Conservation (phyloP, 2,888 invertebrate genomes). For the Mimumesa dahlbomi region DNA sequence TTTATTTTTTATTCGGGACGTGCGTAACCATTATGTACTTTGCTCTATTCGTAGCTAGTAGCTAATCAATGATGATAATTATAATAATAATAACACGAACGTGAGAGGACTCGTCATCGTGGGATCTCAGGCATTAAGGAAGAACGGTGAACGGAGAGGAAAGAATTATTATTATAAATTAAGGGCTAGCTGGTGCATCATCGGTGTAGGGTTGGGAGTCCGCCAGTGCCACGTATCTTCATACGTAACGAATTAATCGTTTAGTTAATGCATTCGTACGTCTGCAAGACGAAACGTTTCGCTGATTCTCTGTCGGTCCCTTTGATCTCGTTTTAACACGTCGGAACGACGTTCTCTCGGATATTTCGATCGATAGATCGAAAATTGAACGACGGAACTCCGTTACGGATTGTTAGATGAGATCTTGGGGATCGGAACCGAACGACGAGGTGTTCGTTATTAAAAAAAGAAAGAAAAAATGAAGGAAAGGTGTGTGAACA, state of each 20-base stretch:
- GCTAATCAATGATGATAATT: slow-evolving; percentile 16
- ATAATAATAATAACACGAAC: too few species aligned
- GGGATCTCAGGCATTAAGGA: slow-evolving; percentile 65
- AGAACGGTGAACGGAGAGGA: slow-evolving; percentile 1
- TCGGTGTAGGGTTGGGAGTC: slow-evolving; percentile 66
- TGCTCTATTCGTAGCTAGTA: slow-evolving; percentile 15
- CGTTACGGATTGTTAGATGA: background rate
- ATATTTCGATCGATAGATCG: background rate
- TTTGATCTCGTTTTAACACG: background rate
- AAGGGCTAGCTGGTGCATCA: slow-evolving; percentile 43
- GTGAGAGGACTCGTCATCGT: slow-evolving; percentile 41
- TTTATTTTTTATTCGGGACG: background rate
- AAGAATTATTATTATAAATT: slow-evolving; percentile 18
- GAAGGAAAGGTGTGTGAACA: background rate
- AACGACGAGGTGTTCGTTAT: background rate
- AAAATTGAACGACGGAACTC: background rate
- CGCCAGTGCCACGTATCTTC: slow-evolving; percentile 65
- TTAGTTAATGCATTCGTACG: slow-evolving; percentile 66
- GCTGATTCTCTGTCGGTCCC: background rate
- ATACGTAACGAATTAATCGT: slow-evolving; percentile 57
- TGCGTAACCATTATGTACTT: slow-evolving; percentile 5
- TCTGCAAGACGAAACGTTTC: slow-evolving; percentile 75
- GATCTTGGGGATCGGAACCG: background rate
- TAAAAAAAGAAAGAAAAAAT: background rate
- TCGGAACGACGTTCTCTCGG: background rate